Evolutionary conservation across 2,113 vertebrate species (phyloP).

Genomic region (Elachura formosa): DNA sequence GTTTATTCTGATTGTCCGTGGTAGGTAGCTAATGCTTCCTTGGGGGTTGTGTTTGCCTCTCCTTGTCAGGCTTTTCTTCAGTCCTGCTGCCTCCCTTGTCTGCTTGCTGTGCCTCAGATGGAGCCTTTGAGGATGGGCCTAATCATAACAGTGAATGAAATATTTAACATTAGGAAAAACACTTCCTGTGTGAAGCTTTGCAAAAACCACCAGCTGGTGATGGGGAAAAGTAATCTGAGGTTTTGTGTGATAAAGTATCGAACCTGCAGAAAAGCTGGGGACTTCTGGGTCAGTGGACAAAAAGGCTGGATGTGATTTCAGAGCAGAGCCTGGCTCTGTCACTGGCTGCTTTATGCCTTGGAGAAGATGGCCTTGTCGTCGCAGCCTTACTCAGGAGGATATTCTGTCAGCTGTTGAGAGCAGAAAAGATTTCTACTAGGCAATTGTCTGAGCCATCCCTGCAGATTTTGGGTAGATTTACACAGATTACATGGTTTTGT

Average conservation of each 20-base stretch:
- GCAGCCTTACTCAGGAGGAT: background rate
- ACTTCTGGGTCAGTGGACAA: background rate
- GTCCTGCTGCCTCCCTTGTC: background rate
- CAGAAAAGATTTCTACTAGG: background rate
- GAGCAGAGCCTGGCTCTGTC: background rate
- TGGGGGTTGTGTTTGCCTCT: background rate
- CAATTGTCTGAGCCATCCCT: background rate
- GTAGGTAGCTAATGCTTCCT: background rate
- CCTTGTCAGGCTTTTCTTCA: background rate
- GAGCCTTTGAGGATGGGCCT: background rate
- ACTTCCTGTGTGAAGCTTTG: background rate
- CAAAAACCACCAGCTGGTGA: background rate
- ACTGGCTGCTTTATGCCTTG: background rate
- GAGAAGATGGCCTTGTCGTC: background rate
- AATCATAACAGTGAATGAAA: background rate
- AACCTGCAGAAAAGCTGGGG: background rate
- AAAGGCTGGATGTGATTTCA: background rate
- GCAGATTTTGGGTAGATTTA: background rate
- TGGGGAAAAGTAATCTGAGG: background rate
- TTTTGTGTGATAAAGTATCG: background rate
- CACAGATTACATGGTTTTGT: rapidly evolving
- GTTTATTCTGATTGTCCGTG: background rate
- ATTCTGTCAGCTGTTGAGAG: background rate
- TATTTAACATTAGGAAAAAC: background rate
- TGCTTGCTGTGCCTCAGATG: background rate